Evolutionary conservation across 2,797 vertebrate species (phyloP), one percentile per base, ranked within the genome.

Genomic region (Schizopygopsis pylzovi): DNA sequence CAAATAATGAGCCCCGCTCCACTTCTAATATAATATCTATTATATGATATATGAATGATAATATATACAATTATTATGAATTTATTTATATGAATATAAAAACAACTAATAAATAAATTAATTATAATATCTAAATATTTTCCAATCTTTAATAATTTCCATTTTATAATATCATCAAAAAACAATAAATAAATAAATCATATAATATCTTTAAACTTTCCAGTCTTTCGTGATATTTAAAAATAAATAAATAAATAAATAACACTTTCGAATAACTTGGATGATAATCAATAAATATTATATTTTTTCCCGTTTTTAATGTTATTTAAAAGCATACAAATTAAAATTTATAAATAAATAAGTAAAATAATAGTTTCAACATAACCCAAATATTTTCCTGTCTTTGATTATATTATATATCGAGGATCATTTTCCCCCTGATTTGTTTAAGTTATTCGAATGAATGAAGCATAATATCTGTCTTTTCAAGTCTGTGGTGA

Each of bases 1-100:
- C 49, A 65, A 56, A 25, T 65, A 85, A 65, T 33, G 76, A 85
- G 47, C 79, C 49, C 33, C 63, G 84, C 59, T 33, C 28, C 28
- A 33, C 28, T 33, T 33, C 28, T 33, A 12, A 11, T 22, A 20
- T 2, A 6, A 18, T 37, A 37, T 65, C 16, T 7, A 18, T 37
- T 16, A 16, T 63, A 13, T 54, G 52, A 20, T 7, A 54, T 20
- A 2, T 54, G 52, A 54, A 54, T 8, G 52, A 63, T 15, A 13
- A 63, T 63, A 63, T 33, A 33, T 33, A 33, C 28, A 33, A 33
- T 1, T 33, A 33, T 33, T 33, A 33, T 33, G 28, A 33, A 33
- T 33, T 33, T 33, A 33, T 33, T 33, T 33, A 33, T 33, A 33
- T 33, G 20, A 56, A n/a, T 22, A 16, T 16, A 52, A 18, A 16